A percentile compares a stretch with the other conserved stretches of the same genome.
Conservation (phyloP, 2,113 vertebrate genomes). For the Eonycteris spelaea region DNA sequence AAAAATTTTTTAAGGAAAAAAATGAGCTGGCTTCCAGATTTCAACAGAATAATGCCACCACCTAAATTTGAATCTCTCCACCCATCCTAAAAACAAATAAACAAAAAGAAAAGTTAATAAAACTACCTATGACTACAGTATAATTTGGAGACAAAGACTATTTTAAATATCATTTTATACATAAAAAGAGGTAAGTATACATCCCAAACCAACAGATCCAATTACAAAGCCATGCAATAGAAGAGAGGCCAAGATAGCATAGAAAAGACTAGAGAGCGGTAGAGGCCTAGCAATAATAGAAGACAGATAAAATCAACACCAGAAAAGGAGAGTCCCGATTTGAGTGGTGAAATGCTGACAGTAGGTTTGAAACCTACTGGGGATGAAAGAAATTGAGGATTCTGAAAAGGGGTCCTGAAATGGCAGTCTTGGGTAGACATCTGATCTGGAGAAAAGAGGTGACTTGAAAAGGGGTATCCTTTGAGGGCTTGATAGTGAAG, state of each 20-base stretch:
- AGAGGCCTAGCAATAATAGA: background rate
- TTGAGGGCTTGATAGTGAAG: background rate
- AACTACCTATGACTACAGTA: background rate
- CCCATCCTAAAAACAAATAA: background rate
- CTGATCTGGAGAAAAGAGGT: background rate
- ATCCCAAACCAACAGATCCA: background rate
- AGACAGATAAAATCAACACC: background rate
- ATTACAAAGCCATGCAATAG: background rate
- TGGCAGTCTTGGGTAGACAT: background rate
- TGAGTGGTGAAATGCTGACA: background rate
- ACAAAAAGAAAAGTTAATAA: background rate
- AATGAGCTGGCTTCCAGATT: background rate
- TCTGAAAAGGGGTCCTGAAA: background rate
- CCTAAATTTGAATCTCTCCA: background rate
- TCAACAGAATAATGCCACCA: background rate
- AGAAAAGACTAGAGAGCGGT: background rate
- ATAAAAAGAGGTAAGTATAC: background rate
- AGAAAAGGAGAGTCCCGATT: background rate
- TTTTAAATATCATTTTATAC: background rate
- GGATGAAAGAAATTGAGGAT: background rate
- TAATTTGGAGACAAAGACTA: background rate
- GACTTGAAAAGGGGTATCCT: background rate
- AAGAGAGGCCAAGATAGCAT: background rate
- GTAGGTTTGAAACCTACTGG: background rate
- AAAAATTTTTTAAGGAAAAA: background rate